A percentile compares a stretch with the other conserved stretches of the same genome.
phyloP scores from a whole-genome alignment of 2,797 vertebrate genomes.

The Rhabdophis nuchalis region DNA sequence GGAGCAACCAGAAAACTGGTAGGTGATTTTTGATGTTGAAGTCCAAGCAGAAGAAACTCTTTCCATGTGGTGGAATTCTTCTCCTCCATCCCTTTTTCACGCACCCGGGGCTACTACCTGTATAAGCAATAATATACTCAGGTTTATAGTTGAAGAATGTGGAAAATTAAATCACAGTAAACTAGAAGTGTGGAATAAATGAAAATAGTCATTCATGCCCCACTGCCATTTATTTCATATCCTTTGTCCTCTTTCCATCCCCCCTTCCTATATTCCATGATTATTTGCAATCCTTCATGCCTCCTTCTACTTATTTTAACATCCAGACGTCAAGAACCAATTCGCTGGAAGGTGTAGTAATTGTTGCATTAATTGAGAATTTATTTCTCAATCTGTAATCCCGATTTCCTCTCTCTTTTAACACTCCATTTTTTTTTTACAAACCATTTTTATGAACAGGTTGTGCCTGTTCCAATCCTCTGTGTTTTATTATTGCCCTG shows the following conservation, averaged over 20 bases:
- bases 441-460: no score
- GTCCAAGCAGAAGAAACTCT: background rate
- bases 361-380: no score
- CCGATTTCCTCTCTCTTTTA: no score
- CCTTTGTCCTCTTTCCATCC: background rate
- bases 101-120: background rate
- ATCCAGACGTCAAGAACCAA: no score
- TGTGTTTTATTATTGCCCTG: no score
- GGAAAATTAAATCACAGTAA: background rate
- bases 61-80: background rate
- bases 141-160: background rate
- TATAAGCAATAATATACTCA: background rate
- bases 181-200: background rate
- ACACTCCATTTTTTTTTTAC: no score
- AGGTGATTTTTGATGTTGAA: background rate
- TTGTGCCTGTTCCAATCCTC: background rate
- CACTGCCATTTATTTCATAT: no score
- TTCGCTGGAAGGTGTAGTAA: no score
- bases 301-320: no score
- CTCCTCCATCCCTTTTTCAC: background rate
- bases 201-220: background rate
- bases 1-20: background rate
- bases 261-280: background rate
- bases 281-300: no score
- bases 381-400: no score